A percentile compares a stretch with the other conserved stretches of the same genome.
phyloP scores from a whole-genome alignment of 2,113 vertebrate species.

The Garra rufa region DNA sequence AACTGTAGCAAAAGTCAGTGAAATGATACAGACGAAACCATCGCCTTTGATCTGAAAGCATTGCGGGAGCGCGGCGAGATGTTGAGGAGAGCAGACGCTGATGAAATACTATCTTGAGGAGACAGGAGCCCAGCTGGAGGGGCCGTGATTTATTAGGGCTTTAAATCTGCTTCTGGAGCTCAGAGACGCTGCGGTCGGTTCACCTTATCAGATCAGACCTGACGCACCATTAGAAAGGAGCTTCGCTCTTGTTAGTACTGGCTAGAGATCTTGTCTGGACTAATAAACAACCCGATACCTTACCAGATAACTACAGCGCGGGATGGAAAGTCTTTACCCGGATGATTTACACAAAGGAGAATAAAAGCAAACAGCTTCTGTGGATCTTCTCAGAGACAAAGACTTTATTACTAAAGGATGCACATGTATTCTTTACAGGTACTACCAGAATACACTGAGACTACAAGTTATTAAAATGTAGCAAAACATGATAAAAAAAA shows the following conservation, averaged over 20 bases:
- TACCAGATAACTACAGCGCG: not conserved
- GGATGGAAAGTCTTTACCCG: not conserved
- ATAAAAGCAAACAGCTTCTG: not conserved
- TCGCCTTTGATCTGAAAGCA: conserved; percentile 46
- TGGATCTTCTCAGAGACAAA: not conserved
- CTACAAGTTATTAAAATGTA: not conserved
- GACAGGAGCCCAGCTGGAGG: not conserved
- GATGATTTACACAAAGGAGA: conserved; percentile 12
- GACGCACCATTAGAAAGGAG: conserved; percentile 10
- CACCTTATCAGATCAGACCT: conserved; percentile 31
- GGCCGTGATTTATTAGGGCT: conserved; percentile 37
- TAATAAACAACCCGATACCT: conserved; percentile 30
- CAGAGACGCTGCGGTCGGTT: not conserved
- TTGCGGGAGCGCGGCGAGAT: not conserved
- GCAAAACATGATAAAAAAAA: too few species aligned
- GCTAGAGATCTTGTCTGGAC: conserved; percentile 37
- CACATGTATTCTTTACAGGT: not conserved
- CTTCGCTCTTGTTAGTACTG: not conserved
- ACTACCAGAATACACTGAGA: not conserved
- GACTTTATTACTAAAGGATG: not conserved
- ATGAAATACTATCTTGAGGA: conserved; percentile 1
- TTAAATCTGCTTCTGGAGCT: conserved; percentile 27
- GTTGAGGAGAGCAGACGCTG: not conserved
- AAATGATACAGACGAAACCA: not conserved
- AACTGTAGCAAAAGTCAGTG: not conserved